A percentile compares a stretch with the other conserved stretches of the same genome.
These are phyloP conservation scores for Eretmochelys imbricata DNA, from an alignment of 2,113 vertebrate species.

Conservation along the genomic window DNA sequence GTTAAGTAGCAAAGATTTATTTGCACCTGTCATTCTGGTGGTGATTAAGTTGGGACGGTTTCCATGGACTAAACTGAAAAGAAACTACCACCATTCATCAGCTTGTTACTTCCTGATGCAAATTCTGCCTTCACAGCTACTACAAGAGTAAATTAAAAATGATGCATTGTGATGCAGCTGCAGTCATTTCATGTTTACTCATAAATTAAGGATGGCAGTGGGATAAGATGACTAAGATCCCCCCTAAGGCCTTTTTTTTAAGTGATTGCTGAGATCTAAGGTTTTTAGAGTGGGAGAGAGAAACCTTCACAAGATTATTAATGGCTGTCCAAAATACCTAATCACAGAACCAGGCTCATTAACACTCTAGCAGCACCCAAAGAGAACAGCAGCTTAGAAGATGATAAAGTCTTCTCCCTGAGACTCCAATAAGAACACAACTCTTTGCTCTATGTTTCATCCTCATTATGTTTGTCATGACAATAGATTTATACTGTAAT, in stretches of 20 bases:
- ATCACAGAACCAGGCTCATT: background rate
- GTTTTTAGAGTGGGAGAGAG: background rate
- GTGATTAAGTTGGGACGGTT: slow-evolving; percentile 54
- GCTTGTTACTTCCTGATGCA: slow-evolving; percentile 24
- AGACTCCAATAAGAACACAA: background rate
- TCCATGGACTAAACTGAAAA: slow-evolving; percentile 41
- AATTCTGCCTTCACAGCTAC: slow-evolving; percentile 57
- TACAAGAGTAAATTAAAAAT: slow-evolving; percentile 45
- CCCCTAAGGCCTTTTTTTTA: background rate
- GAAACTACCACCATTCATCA: slow-evolving; percentile 61
- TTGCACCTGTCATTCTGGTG: slow-evolving; percentile 18
- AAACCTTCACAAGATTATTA: background rate
- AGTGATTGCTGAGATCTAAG: background rate
- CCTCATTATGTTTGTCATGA: background rate
- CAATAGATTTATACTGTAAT: background rate
- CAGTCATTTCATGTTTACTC: background rate
- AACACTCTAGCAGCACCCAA: background rate
- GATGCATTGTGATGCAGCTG: background rate
- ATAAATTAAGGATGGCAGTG: background rate
- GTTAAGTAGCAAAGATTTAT: slow-evolving; percentile 50
- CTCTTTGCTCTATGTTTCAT: background rate
- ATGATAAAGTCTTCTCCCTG: background rate
- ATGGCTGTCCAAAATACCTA: background rate
- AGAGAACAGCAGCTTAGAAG: background rate
- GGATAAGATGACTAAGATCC: background rate